A percentile compares a stretch with the other conserved stretches of the same genome.
These are phyloP conservation scores for Pagrus major DNA, from an alignment of 2,113 vertebrate genomes.

Conservation along the genomic window DNA sequence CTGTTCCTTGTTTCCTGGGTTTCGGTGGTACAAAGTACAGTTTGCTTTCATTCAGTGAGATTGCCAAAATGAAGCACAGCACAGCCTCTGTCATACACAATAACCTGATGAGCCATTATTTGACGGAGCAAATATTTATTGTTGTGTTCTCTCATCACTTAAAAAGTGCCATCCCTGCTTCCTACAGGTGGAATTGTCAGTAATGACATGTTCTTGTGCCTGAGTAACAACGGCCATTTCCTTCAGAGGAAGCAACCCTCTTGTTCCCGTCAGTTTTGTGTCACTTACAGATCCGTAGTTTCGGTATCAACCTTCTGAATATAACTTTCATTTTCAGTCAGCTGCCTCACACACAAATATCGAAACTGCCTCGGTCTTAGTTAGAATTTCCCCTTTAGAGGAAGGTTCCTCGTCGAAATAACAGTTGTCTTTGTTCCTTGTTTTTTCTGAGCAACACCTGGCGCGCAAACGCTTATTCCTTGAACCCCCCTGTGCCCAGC, in stretches of 20 bases:
- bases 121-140: background rate
- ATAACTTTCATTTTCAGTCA: background rate
- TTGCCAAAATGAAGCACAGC: background rate
- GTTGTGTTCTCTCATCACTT: background rate
- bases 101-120: background rate
- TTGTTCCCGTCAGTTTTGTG: background rate
- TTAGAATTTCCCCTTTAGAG: background rate
- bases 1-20: no score
- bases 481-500: background rate
- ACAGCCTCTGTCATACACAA: background rate
- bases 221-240: background rate
- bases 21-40: background rate
- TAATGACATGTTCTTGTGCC: no score
- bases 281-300: background rate
- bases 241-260: background rate
- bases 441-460: conserved; percentile 39
- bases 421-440: background rate
- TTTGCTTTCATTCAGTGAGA: background rate
- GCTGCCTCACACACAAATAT: background rate
- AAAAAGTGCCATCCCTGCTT: no score
- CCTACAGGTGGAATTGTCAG: no score
- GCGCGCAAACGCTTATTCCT: background rate
- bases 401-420: background rate
- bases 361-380: background rate
- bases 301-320: background rate